Percentiles rank a stretch among this genome's conserved stretches.
These are phyloP conservation scores for Pseudomyrmex dendroicus DNA, from an alignment of 1,140 invertebrate genomes.

Conservation along the genomic window DNA sequence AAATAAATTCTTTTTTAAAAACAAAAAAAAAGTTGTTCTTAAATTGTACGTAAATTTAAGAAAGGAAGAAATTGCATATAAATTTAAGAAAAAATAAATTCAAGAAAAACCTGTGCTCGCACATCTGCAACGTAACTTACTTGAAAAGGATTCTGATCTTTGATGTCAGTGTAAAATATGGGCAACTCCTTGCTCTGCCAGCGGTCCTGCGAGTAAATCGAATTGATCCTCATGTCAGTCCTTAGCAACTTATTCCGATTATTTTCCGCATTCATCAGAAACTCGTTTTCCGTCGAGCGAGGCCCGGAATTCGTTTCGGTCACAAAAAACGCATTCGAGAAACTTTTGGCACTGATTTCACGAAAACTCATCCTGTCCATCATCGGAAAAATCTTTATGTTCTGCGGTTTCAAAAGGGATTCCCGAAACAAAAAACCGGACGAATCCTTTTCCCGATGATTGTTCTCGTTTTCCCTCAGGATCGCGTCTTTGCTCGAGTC, in stretches of 20 bases:
- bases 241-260: conserved; percentile 28
- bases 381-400: conserved; percentile 39
- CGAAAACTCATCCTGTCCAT: conserved; percentile 22
- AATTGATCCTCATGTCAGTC: conserved; percentile 82
- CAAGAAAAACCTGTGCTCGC: neutral
- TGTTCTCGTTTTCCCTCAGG: conserved; percentile 25
- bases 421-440: conserved; percentile 48
- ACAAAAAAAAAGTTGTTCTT: no score
- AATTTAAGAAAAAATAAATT: neutral
- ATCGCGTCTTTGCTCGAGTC: conserved; percentile 10
- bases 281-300: neutral
- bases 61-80: neutral
- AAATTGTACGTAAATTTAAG: neutral
- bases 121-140: conserved; percentile 66
- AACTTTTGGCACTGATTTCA: conserved; percentile 15
- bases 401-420: conserved; percentile 12
- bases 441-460: conserved; percentile 72
- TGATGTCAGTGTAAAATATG: conserved; percentile 79
- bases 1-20: no score
- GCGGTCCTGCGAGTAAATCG: conserved; percentile 83
- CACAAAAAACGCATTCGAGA: neutral
- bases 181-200: conserved; percentile 79
- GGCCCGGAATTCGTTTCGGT: conserved; percentile 1
- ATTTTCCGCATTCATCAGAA: neutral
- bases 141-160: conserved; percentile 81